Conservation (phyloP, 2,888 invertebrate genomes). For the Prosopocoilus inquinatus region DNA sequence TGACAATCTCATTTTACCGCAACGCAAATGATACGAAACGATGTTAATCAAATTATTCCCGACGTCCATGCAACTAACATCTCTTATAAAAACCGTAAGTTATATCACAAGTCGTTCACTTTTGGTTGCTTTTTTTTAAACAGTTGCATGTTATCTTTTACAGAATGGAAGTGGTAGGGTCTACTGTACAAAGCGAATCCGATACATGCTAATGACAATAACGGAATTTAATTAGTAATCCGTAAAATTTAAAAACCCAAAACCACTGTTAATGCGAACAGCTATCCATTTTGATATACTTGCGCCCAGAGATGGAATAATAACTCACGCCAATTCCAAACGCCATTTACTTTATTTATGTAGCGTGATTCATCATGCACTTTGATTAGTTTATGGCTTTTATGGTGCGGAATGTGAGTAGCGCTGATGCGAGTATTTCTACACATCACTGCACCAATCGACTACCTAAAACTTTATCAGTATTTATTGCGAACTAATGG, state of each 20-base stretch:
- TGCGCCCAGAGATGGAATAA: conserved; percentile 52
- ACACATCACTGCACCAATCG: conserved; percentile 41
- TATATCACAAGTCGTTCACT: too few species aligned
- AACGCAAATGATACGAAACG: too few species aligned
- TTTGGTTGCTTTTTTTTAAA: too few species aligned
- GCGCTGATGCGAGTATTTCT: conserved; percentile 45
- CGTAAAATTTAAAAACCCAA: conserved; percentile 42
- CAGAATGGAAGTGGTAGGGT: too few species aligned
- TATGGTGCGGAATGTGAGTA: conserved; percentile 50
- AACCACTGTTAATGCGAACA: conserved; percentile 42
- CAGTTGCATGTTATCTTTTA: too few species aligned
- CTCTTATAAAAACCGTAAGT: too few species aligned
- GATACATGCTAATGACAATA: too few species aligned
- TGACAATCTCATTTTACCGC: too few species aligned
- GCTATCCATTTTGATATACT: conserved; percentile 51
- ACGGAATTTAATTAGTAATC: conserved; percentile 46
- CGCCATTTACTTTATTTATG: conserved; percentile 55
- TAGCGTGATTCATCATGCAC: conserved; percentile 53
- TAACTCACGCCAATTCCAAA: conserved; percentile 54
- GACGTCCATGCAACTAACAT: too few species aligned
- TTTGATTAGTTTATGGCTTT: conserved; percentile 55
- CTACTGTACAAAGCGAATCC: too few species aligned
- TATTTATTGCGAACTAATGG: conserved; percentile 30
- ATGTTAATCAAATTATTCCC: too few species aligned
- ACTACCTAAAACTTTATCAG: conserved; percentile 30